phyloP scores from a whole-genome alignment of 2,797 vertebrate genomes.

The Heliangelus exortis region DNA sequence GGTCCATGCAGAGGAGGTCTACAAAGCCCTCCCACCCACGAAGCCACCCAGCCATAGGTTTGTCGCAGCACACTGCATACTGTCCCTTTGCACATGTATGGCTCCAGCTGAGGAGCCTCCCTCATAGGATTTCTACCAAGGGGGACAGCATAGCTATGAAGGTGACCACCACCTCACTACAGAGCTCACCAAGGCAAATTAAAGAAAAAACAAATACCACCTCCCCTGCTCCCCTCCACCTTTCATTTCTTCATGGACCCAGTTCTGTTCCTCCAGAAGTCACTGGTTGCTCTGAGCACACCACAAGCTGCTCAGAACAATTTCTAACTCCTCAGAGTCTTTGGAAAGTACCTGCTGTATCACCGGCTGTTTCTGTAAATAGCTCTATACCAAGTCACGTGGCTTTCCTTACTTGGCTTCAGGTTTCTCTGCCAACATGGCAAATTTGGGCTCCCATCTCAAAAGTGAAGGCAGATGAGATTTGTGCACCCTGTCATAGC shows the following conservation, averaged over 20 bases:
- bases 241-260: background rate
- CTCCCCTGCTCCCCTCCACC: background rate
- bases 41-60: background rate
- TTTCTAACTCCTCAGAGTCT: background rate
- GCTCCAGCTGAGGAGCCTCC: background rate
- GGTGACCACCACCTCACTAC: background rate
- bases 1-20: background rate
- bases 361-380: conserved; percentile 18
- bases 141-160: background rate
- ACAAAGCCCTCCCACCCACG: background rate
- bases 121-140: background rate
- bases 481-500: background rate
- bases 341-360: conserved; percentile 50
- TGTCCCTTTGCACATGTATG: background rate
- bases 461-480: background rate
- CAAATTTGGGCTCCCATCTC: background rate
- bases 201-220: background rate
- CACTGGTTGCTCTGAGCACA: background rate
- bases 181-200: background rate
- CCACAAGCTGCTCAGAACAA: background rate
- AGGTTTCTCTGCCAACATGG: background rate
- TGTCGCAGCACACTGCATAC: background rate
- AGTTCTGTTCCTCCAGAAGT: background rate
- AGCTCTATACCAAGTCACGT: background rate
- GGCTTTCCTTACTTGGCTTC: background rate